Base-by-base conservation (phyloP, 2,888 invertebrate species). In the Papilio elwesi region DNA sequence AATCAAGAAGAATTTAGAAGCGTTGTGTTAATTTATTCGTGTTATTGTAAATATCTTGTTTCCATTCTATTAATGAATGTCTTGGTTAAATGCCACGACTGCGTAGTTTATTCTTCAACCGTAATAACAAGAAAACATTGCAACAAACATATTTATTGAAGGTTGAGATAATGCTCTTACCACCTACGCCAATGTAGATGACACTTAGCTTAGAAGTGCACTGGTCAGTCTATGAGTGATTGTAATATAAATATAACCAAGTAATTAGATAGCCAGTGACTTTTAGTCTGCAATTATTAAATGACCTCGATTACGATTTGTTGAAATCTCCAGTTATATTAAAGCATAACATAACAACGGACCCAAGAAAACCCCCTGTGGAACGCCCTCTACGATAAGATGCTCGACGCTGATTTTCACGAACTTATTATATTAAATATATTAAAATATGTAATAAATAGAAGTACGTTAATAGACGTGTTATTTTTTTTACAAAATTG, bases 41-140 rank as follows among this genome's bases (percentile, higher is more conserved):
- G 15, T 62, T 62, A 43, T 62, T 62, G 15, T 59, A 43, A 62
- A 62, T 43, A 62, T 43, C 59, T 62, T 43, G 59, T 43, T 55
- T 3, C n/a, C 13, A 52, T 4, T 57, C 57, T 36, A 57, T 57
- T 43, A 43, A 62, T 62, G 15, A 62, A 43, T 62, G 15, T 62
- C 15, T 15, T 43, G n/a, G n/a, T 6, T 59, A 38, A 43, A 43
- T 59, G 59, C 1, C 36, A 36, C 15, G 43, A 15, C 15, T 52
- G 52, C 15, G 15, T 15, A 43, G 43, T 62, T 43, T 43, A 38
- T 62, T 43, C 43, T 43, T 15, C n/a, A 62, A 43, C 6, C 0
- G 15, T 43, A 62, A 62, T 43, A 43, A 43, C 15, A 62, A 59
- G 59, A 62, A 43, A 15, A 62, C 59, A 62, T 62, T 62, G 43